phyloP scores from a whole-genome alignment of 2,113 vertebrate species.

The Siniperca knerii region DNA sequence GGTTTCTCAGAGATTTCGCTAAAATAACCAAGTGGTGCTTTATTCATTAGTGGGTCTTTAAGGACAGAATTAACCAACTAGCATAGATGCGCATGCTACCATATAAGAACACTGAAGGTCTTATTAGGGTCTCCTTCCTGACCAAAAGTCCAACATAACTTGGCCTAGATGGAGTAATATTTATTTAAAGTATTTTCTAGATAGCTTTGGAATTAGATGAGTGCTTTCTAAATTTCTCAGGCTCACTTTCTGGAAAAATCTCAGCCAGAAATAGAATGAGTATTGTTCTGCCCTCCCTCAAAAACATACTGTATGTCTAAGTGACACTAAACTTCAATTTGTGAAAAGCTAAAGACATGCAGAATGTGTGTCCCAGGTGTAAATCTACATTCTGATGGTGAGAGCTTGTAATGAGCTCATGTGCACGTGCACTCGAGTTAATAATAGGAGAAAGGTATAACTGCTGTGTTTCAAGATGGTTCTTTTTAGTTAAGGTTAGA shows the following conservation, averaged over 20 bases:
- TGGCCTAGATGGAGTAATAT: background rate
- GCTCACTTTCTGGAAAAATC: background rate
- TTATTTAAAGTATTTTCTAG: background rate
- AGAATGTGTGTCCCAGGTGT: background rate
- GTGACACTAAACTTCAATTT: background rate
- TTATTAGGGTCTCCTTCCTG: background rate
- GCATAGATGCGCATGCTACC: background rate
- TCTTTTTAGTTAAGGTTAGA: conserved; percentile 21
- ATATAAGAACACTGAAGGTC: background rate
- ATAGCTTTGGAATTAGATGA: background rate
- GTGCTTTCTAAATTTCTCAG: background rate
- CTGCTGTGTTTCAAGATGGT: conserved; percentile 38
- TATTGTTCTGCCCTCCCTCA: background rate
- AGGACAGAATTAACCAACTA: background rate
- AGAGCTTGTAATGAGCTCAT: background rate
- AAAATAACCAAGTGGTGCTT: background rate
- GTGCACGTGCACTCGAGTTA: background rate
- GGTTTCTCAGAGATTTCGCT: background rate
- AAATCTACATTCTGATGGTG: background rate
- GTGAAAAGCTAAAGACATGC: background rate
- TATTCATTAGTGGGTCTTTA: background rate
- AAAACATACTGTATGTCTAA: background rate
- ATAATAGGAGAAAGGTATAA: conserved; percentile 38
- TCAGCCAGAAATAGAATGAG: no score
- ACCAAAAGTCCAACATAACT: no score